Evolutionary conservation across 1,140 invertebrate species (phyloP), one percentile per base, ranked within the genome.

Genomic region (Drosophila busckii): DNA sequence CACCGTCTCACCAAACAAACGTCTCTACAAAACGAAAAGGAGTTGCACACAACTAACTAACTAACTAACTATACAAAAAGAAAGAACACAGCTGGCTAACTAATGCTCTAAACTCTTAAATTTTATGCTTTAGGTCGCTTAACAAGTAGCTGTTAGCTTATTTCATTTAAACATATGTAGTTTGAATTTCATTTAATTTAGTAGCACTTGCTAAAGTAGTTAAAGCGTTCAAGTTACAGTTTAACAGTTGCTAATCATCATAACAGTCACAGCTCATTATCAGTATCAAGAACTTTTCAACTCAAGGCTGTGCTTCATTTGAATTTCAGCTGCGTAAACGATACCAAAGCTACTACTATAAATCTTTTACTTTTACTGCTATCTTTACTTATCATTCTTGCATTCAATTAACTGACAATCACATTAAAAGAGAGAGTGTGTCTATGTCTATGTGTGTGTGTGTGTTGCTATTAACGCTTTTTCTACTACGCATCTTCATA

Each of bases 381-480:
- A 32, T 42, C 22, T 50, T 61, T 55, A 55, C 52, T n/a, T 55
- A 61, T 61, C 58, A 61, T 61, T n/a, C 40, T 46, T 54, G 56
- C 56, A 61, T 55, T 55, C 35, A 48, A 53, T 45, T 53, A 45
- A 53, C 35, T 8, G 25, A 37, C 53, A 46, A 54, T 25, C 37
- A 28, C 56, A 54, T 10, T 29, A 37, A 45, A 32, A 45, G 15
- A 32, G 31, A 17, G 8, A 17, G 28, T 62, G 46, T 40, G 16
- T 10, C 32, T 22, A 17, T 38, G 25, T 44, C 37, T 26, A 41
- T 28, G 17, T 45, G 29, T 34, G 22, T 49, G 17, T 59, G 38
- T 38, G 53, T 59, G 38, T 29, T 28, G 15, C 45, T 38, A 49
- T 44, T 64, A 64, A 64, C 34, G 32, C 20, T 31, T 4, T 23